Conservation (phyloP, 2,888 invertebrate species). For the Glyphotaelius pellucidus region DNA sequence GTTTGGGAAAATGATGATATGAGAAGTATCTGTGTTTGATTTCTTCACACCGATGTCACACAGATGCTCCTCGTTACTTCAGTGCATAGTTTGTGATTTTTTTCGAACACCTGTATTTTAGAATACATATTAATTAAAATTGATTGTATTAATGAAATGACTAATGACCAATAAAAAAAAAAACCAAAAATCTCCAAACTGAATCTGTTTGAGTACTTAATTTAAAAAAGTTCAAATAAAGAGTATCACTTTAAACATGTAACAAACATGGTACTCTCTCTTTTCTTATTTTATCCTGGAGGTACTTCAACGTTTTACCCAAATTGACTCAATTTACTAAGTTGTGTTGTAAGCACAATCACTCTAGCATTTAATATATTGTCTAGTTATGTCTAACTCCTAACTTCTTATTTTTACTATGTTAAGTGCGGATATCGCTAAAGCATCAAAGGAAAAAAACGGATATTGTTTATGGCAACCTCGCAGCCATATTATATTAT, state of each 20-base stretch:
- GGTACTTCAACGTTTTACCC: slow-evolving; percentile 2
- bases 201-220: neutral
- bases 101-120: neutral
- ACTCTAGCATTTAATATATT: slow-evolving; percentile 11
- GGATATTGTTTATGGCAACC: slow-evolving; percentile 1
- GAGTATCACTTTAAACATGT: neutral
- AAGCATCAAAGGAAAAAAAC: neutral
- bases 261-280: neutral
- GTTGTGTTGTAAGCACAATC: neutral
- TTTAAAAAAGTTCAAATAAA: neutral
- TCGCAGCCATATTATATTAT: neutral
- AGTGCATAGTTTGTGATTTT: neutral
- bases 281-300: neutral
- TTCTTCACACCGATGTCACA: neutral
- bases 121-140: neutral
- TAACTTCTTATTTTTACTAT: slow-evolving; percentile 7
- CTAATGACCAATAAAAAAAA: neutral
- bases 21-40: neutral
- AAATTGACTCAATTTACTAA: neutral
- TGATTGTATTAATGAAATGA: neutral
- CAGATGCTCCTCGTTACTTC: neutral
- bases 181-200: neutral
- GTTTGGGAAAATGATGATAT: neutral
- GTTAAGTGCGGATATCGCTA: neutral
- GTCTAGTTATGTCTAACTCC: neutral